Base-by-base conservation (phyloP, 1,140 invertebrate species). In the Diorhabda carinulata region DNA sequence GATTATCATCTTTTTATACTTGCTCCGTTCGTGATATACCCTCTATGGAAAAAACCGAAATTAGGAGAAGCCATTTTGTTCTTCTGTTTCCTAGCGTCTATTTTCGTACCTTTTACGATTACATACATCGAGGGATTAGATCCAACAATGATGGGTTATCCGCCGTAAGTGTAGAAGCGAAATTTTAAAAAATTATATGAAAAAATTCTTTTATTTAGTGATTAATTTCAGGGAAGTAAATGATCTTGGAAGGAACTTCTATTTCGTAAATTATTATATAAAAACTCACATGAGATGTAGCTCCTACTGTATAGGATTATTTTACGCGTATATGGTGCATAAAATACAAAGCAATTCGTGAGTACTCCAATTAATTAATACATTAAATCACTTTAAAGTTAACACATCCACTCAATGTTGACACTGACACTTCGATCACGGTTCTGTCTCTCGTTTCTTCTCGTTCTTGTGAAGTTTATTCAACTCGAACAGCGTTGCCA, bases 1-100 rank as follows among this genome's bases (percentile, higher is more conserved):
- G 93, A 96, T 78, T 93, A 93, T 58, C 93, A 95, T 79, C 83
- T 95, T 66, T 94, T 93, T 79, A 83, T 93, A 70, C 79, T 94
- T 2, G 89, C 91, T 25, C 90, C 92, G 1, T 80, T 93, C 25
- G 85, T 96, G 72, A 86, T 94, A 63, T 90, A 89, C 76, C 85
- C 87, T 3, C 77, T 91, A 57, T 89, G 87, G 86, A 87, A 84
- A 71, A 89, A 86, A 85, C 83, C 84, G 64, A 85, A 85, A 76
- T 78, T 85, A 64, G 90, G 90, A 0, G 77, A 87, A 66, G 77
- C 82, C 63, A 78, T 89, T 6, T 80, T 91, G 3, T 79, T 80
- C 4, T 61, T 84, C 6, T 80, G 83, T 10, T 86, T 83, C n/a
- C 45, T 86, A 2, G 67, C 86, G 2, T 86, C 87, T 7, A 76